phyloP scores from a whole-genome alignment of 2,888 invertebrate genomes.

The Aleiodes testaceus region DNA sequence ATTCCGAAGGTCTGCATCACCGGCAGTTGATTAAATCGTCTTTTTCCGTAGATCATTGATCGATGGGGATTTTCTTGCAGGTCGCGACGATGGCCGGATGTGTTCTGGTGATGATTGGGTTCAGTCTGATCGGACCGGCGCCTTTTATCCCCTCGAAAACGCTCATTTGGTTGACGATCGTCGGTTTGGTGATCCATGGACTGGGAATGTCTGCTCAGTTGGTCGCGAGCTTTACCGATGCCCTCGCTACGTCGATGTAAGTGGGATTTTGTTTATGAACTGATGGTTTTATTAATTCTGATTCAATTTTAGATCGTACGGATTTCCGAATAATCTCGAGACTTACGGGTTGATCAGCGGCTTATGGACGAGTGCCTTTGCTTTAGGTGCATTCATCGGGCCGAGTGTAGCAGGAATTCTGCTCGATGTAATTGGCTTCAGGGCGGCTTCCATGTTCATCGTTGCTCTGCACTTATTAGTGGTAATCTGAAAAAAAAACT shows the following conservation, averaged over 20 bases:
- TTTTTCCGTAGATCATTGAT: background rate
- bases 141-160: constrained; percentile 81
- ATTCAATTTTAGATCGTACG: constrained; percentile 80
- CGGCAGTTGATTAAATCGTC: background rate
- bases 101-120: constrained; percentile 79
- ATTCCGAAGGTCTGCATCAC: constrained; percentile 76
- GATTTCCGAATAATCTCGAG: constrained; percentile 88
- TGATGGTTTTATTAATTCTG: background rate
- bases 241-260: constrained; percentile 86
- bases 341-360: constrained; percentile 93
- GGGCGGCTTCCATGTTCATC: constrained; percentile 82
- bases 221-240: constrained; percentile 90
- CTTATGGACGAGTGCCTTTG: constrained; percentile 92
- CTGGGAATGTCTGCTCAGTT: constrained; percentile 88
- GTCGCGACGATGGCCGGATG: constrained; percentile 81
- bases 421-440: constrained; percentile 83
- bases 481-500: no score
- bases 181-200: constrained; percentile 85
- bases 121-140: constrained; percentile 86
- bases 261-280: constrained; percentile 63
- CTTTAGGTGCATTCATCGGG: constrained; percentile 89
- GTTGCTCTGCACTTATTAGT: constrained; percentile 79
- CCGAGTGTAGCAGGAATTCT: constrained; percentile 85
- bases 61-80: constrained; percentile 52
- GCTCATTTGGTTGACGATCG: constrained; percentile 80